Conservation (phyloP, 2,888 invertebrate genomes). For the Dicycla oo region DNA sequence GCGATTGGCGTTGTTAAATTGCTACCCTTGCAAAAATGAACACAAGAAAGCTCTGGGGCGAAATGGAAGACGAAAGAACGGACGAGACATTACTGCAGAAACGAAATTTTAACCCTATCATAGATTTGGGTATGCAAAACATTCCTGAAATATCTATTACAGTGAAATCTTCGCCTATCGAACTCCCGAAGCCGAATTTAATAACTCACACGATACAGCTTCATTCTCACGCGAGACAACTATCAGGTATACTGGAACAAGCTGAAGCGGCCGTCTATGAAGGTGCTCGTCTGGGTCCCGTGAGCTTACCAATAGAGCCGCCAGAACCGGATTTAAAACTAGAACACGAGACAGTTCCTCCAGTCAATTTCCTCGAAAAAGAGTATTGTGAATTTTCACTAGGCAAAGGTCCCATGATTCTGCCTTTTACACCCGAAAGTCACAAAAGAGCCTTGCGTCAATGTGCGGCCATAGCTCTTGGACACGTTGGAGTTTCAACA, state of each 20-base stretch:
- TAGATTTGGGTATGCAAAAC: slow-evolving; percentile 88
- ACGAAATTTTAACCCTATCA: slow-evolving; percentile 88
- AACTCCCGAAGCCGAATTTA: slow-evolving; percentile 84
- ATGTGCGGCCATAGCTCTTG: slow-evolving; percentile 86
- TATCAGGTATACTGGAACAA: slow-evolving; percentile 81
- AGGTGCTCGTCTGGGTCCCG: slow-evolving; percentile 77
- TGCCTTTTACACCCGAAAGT: slow-evolving; percentile 87
- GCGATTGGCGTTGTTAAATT: not conserved
- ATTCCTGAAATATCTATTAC: slow-evolving; percentile 87
- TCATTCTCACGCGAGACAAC: slow-evolving; percentile 81
- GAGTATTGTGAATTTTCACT: slow-evolving; percentile 86
- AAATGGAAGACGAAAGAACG: slow-evolving; percentile 80
- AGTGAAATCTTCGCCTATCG: slow-evolving; percentile 86
- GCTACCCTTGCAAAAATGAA: slow-evolving; percentile 68
- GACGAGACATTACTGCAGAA: slow-evolving; percentile 82
- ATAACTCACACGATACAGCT: slow-evolving; percentile 87
- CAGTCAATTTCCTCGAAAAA: slow-evolving; percentile 84
- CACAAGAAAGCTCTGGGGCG: slow-evolving; percentile 83
- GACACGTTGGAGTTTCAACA: slow-evolving; percentile 82
- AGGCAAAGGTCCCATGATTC: slow-evolving; percentile 82
- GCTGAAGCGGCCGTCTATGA: slow-evolving; percentile 81
- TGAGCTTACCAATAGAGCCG: slow-evolving; percentile 80
- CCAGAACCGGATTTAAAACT: slow-evolving; percentile 78
- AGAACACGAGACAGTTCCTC: slow-evolving; percentile 80
- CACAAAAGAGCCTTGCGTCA: slow-evolving; percentile 85